Evolutionary conservation across 2,888 invertebrate species (phyloP).

Genomic region (Drosophila affinis): DNA sequence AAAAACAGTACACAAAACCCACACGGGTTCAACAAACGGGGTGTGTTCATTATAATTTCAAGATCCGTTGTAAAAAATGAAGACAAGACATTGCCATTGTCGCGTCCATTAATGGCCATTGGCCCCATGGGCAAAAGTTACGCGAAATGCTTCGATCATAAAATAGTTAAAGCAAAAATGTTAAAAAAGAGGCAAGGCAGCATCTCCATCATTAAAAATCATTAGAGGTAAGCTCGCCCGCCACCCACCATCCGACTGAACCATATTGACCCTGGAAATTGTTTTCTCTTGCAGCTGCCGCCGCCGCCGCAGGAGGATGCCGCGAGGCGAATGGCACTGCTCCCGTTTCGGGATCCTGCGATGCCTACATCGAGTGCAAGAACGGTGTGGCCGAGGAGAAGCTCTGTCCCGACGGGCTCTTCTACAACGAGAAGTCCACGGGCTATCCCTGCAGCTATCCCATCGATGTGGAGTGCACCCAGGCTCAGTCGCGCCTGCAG

Average conservation of each 20-base stretch:
- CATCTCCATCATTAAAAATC: conserved; percentile 67
- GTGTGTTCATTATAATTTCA: conserved; percentile 39
- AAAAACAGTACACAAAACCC: neutral
- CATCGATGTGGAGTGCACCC: conserved; percentile 90
- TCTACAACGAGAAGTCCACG: conserved; percentile 89
- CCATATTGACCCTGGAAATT: neutral
- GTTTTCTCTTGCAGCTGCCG: conserved; percentile 60
- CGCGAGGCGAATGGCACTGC: conserved; percentile 89
- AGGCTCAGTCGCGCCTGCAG: conserved; percentile 87
- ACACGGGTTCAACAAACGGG: conserved; percentile 27
- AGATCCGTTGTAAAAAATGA: conserved; percentile 5
- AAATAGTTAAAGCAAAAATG: conserved; percentile 11
- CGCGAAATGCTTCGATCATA: conserved; percentile 14
- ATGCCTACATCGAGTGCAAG: conserved; percentile 89
- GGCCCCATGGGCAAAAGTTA: conserved; percentile 1
- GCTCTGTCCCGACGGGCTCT: conserved; percentile 91
- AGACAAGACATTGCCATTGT: conserved; percentile 20
- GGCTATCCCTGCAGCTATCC: conserved; percentile 93
- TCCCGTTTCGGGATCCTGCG: conserved; percentile 89
- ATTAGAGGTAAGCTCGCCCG: conserved; percentile 77
- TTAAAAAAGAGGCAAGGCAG: conserved; percentile 31
- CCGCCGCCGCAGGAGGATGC: conserved; percentile 84
- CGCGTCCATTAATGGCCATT: conserved; percentile 2
- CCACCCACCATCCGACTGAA: conserved; percentile 21
- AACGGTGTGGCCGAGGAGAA: conserved; percentile 91